A percentile compares a stretch with the other conserved stretches of the same genome.
Conservation (phyloP, 1,140 invertebrate species). For the Drosophila sp. region DNA sequence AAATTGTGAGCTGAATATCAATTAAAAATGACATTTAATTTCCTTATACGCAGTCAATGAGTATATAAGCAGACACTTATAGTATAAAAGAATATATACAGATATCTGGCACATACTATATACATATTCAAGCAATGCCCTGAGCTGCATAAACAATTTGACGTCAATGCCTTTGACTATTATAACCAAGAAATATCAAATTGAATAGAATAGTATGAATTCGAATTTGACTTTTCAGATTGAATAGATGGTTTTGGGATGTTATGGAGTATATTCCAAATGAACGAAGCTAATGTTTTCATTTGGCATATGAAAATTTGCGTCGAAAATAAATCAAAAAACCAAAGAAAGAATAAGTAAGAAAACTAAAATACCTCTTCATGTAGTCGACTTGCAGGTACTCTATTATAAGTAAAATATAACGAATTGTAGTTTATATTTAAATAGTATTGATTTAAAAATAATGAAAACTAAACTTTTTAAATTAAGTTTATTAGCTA, state of each 20-base stretch:
- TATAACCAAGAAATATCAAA: constrained; percentile 18
- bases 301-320: constrained; percentile 41
- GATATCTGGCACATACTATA: constrained; percentile 19
- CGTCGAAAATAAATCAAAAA: constrained; percentile 38
- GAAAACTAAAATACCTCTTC: constrained; percentile 21
- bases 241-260: constrained; percentile 6
- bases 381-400: constrained; percentile 3
- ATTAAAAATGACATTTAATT: constrained; percentile 47
- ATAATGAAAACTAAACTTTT: background rate
- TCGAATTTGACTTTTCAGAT: background rate
- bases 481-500: background rate
- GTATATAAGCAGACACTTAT: constrained; percentile 12
- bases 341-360: constrained; percentile 28
- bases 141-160: constrained; percentile 77
- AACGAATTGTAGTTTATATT: background rate
- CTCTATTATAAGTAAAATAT: constrained; percentile 1
- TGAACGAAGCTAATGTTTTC: constrained; percentile 22
- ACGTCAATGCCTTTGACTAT: constrained; percentile 63
- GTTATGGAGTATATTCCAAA: constrained; percentile 1
- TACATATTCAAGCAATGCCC: constrained; percentile 36
- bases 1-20: constrained; percentile 57
- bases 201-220: constrained; percentile 16
- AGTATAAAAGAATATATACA: constrained; percentile 15
- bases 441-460: background rate
- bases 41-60: constrained; percentile 52